phyloP scores from a whole-genome alignment of 30 jellyfish, hydroid and myxozoan species.

The Aurelia aurita complex sp. Pacific region DNA sequence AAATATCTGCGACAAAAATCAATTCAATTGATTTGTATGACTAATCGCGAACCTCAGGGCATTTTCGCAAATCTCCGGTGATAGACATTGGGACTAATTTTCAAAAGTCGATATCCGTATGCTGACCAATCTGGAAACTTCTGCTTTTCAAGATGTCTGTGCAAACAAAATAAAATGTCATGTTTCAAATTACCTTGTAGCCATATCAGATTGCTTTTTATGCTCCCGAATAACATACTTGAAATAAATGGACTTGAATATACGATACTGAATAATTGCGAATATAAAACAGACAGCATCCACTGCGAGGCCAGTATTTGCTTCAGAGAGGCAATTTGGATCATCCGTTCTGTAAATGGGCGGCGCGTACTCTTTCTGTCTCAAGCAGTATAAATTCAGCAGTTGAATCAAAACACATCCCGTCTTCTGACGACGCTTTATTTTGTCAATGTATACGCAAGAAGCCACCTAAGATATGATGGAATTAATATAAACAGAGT shows the following conservation, averaged over 20 bases:
- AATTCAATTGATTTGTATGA: no score
- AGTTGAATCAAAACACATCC: constrained; percentile 85
- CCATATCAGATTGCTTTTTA: constrained; percentile 88
- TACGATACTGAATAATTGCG: constrained; percentile 86
- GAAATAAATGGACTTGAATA: constrained; percentile 81
- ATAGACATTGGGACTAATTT: no score
- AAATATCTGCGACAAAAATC: no score
- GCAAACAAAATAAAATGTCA: no score
- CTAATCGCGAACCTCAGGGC: no score
- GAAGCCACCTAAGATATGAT: constrained; percentile 74
- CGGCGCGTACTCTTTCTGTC: constrained; percentile 51
- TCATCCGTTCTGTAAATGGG: constrained; percentile 3
- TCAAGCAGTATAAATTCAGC: constrained; percentile 81
- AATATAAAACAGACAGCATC: constrained; percentile 91
- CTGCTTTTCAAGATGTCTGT: no score
- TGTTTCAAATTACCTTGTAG: constrained; percentile 59
- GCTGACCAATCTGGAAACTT: no score
- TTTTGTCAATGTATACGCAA: constrained; percentile 73
- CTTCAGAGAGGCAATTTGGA: constrained; percentile 48
- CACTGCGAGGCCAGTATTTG: constrained; percentile 77
- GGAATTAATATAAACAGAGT: background rate
- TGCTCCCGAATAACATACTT: constrained; percentile 90
- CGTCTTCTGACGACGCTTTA: constrained; percentile 25
- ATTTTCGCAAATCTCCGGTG: no score
- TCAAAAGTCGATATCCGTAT: no score